Evolutionary conservation across 2,113 vertebrate genomes (phyloP).

Genomic region (Empidonax alnorum): DNA sequence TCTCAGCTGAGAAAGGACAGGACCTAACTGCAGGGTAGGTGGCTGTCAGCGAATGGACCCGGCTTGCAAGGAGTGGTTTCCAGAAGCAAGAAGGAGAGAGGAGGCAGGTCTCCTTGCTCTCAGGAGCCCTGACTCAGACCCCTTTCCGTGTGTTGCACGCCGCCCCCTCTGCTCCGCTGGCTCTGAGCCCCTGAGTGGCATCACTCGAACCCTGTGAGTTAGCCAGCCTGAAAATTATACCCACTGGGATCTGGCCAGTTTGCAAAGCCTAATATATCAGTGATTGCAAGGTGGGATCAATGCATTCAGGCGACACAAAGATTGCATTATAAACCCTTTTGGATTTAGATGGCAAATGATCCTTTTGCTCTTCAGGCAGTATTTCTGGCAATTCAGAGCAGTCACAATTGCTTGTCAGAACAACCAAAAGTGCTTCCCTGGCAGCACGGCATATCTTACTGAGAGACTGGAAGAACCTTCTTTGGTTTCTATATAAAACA

Average conservation of each 20-base stretch:
- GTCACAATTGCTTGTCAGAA: slow-evolving; percentile 67
- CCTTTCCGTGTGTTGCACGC: slow-evolving; percentile 21
- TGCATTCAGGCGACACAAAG: background rate
- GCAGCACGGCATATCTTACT: slow-evolving; percentile 67
- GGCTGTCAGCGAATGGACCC: slow-evolving; percentile 14
- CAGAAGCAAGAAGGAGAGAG: slow-evolving; percentile 42
- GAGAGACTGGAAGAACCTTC: slow-evolving; percentile 74
- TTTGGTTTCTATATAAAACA: slow-evolving; percentile 74
- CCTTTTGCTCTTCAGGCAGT: slow-evolving; percentile 59
- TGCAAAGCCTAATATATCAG: slow-evolving; percentile 55
- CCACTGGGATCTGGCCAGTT: slow-evolving; percentile 56
- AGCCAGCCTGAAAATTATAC: slow-evolving; percentile 66
- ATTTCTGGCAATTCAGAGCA: slow-evolving; percentile 66
- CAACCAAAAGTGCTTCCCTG: slow-evolving; percentile 71
- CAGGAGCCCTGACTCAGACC: slow-evolving; percentile 58
- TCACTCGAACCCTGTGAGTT: slow-evolving; percentile 39
- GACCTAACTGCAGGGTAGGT: slow-evolving; percentile 66
- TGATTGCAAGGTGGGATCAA: slow-evolving; percentile 51
- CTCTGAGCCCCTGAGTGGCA: slow-evolving; percentile 33
- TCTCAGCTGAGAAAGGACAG: slow-evolving; percentile 66
- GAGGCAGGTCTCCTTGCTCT: slow-evolving; percentile 53
- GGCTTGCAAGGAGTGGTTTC: slow-evolving; percentile 42
- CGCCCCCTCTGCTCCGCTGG: slow-evolving; percentile 22
- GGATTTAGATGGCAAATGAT: slow-evolving; percentile 48
- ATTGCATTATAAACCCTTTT: slow-evolving; percentile 37